A percentile compares a stretch with the other conserved stretches of the same genome.
phyloP scores from a whole-genome alignment of 2,797 vertebrate species.

The Sorex maritimensis region DNA sequence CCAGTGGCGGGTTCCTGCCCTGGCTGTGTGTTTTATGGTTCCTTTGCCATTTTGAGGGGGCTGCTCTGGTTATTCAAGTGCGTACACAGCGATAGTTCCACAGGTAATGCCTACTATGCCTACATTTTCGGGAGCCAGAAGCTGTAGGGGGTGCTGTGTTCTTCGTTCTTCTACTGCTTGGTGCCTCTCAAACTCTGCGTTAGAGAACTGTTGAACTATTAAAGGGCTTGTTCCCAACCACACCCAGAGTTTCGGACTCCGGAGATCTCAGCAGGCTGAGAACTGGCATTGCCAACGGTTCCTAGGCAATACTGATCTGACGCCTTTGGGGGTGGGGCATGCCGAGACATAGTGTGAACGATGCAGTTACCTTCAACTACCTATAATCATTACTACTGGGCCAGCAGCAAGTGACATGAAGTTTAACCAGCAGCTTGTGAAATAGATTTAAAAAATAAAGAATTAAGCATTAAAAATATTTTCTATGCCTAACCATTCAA shows the following conservation, averaged over 20 bases:
- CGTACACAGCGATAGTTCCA: too few species aligned
- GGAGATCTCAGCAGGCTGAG: not conserved
- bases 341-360: too few species aligned
- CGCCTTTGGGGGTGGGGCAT: too few species aligned
- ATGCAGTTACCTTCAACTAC: too few species aligned
- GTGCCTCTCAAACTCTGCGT: not conserved
- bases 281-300: not conserved
- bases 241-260: not conserved
- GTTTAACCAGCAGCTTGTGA: slow-evolving; percentile 4
- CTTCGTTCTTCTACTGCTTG: not conserved
- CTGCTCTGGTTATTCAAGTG: too few species aligned
- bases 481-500: not conserved
- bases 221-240: too few species aligned
- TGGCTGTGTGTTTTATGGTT: not conserved
- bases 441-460: not conserved
- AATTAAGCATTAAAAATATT: not conserved
- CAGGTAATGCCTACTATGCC: not conserved
- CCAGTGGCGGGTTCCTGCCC: not conserved
- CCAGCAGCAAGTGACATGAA: not conserved
- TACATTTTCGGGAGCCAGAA: not conserved
- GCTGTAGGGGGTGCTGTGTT: not conserved
- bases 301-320: too few species aligned
- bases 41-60: not conserved
- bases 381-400: not conserved
- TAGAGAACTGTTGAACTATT: too few species aligned